Conservation (phyloP, 2,888 invertebrate genomes). For the Gastrophysa polygoni region DNA sequence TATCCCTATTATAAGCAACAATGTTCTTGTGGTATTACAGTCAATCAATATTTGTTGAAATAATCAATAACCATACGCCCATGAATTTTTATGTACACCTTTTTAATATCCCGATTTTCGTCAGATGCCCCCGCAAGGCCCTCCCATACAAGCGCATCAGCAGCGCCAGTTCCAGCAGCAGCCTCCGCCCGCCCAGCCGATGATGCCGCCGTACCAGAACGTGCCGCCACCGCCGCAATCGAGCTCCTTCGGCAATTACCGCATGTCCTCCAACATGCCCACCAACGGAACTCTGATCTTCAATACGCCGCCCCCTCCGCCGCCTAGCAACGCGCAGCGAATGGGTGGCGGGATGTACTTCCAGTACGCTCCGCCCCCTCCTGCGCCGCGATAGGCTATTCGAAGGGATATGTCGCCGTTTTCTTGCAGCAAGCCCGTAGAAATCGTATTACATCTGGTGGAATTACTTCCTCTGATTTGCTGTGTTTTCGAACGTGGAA, state of each 20-base stretch:
- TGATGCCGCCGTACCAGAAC: constrained; percentile 5
- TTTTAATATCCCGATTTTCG: too few species aligned
- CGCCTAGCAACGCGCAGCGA: constrained; percentile 41
- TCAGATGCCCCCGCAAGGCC: background rate
- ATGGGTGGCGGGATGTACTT: constrained; percentile 42
- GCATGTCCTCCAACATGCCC: constrained; percentile 38
- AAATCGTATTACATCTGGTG: too few species aligned
- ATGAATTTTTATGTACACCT: too few species aligned
- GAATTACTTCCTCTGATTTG: too few species aligned
- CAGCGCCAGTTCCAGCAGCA: background rate
- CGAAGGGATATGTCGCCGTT: too few species aligned
- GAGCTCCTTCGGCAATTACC: constrained; percentile 45
- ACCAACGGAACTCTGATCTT: constrained; percentile 52
- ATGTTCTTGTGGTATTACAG: too few species aligned
- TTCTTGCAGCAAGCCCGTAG: too few species aligned
- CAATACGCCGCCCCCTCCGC: constrained; percentile 52
- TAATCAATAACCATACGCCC: too few species aligned
- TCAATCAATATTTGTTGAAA: too few species aligned
- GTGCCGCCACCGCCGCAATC: constrained; percentile 18
- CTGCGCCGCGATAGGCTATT: constrained; percentile 45
- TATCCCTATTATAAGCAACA: too few species aligned
- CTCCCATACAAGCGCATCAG: background rate
- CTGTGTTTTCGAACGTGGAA: too few species aligned
- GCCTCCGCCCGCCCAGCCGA: background rate
- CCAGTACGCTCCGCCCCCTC: constrained; percentile 52